Evolutionary conservation across 1,140 invertebrate genomes (phyloP).

Genomic region (Ladona fulva): DNA sequence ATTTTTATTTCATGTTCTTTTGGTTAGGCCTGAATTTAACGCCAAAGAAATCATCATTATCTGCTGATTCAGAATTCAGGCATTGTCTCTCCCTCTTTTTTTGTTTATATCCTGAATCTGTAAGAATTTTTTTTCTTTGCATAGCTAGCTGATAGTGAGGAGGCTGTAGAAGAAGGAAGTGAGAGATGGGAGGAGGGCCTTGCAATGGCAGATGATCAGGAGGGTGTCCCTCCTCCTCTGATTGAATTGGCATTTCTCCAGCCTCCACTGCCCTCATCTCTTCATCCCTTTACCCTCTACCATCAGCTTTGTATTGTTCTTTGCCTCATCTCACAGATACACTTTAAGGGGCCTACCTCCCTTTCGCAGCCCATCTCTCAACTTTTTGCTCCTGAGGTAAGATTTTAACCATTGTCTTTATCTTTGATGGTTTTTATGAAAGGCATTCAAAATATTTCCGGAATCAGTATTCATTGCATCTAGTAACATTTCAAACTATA

Average conservation of each 20-base stretch:
- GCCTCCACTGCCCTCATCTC: neutral
- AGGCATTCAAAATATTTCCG: too few species aligned
- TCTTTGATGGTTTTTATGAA: too few species aligned
- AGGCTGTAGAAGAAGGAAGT: neutral
- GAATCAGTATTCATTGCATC: too few species aligned
- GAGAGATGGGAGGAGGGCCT: neutral
- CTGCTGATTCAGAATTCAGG: too few species aligned
- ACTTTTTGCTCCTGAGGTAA: neutral
- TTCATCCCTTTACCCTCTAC: neutral
- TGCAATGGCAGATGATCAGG: too few species aligned
- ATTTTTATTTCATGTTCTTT: too few species aligned
- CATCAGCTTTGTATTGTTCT: neutral
- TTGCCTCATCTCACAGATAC: neutral
- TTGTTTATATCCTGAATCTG: too few species aligned
- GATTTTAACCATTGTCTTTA: neutral
- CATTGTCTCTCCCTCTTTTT: too few species aligned
- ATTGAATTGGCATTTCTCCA: neutral
- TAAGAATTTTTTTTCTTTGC: too few species aligned
- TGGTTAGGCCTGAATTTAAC: too few species aligned
- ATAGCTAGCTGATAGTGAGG: neutral
- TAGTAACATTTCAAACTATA: too few species aligned
- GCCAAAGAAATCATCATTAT: too few species aligned
- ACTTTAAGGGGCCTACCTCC: neutral
- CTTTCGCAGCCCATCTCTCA: neutral
- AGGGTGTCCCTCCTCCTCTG: neutral